phyloP scores from a whole-genome alignment of 1,140 invertebrate species.

The Eupristina koningsbergeri region DNA sequence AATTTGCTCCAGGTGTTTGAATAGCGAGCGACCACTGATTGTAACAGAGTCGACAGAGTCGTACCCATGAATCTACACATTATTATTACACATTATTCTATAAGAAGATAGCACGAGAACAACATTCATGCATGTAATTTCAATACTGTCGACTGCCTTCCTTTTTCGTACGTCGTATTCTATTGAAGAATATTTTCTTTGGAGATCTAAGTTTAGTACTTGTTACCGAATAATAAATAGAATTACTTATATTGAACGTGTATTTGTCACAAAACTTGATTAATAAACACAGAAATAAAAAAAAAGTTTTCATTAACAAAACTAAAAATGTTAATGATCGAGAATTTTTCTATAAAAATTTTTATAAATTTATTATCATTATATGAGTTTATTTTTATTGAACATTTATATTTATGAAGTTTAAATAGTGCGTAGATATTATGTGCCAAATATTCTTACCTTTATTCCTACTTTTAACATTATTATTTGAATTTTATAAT shows the following conservation, averaged over 20 bases:
- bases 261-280: no score
- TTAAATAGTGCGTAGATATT: neutral
- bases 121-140: neutral
- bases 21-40: slow-evolving; percentile 60
- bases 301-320: no score
- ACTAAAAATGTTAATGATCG: no score
- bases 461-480: no score
- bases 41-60: neutral
- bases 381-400: neutral
- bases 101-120: slow-evolving; percentile 55
- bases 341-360: no score
- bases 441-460: no score
- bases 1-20: slow-evolving; percentile 55
- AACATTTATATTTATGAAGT: neutral
- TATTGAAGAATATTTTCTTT: neutral
- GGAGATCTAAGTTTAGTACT: neutral
- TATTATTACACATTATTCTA: no score
- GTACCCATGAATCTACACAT: slow-evolving; percentile 1
- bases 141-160: neutral
- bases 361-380: no score
- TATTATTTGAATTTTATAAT: no score
- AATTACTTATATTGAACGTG: no score
- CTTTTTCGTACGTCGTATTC: neutral
- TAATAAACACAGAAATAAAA: no score
- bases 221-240: neutral